Base-by-base conservation (phyloP, 2,113 vertebrate genomes). In the Butastur rufipennis region DNA sequence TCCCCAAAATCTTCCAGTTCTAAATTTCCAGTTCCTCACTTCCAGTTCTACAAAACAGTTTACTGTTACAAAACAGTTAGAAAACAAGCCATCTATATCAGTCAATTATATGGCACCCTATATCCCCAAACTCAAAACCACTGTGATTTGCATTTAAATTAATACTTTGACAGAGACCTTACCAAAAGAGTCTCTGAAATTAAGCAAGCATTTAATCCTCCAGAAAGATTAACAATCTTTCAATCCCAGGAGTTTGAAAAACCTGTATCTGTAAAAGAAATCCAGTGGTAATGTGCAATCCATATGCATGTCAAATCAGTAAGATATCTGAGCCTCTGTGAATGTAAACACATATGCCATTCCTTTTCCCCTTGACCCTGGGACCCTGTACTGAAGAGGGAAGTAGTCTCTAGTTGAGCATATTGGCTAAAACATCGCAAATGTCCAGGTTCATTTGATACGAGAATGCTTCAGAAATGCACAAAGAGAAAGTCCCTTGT, bases 221-320 rank as follows among this genome's bases (percentile, higher is more conserved):
- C 38, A 77, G 43, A 48, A 95, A 71, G 26, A 31, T 27, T 59
- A 81, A 31, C 56, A 81, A 16, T 55, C 31, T 89, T 77, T 75
- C 40, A 22, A 3, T 43, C 40, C 23, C 23, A 61, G 58, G 72
- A 62, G 53, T 32, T 22, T 73, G 58, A 88, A 94, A 88, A 93
- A 43, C 19, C 16, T 78, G 2, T 93, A 56, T 86, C 53, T 83
- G 31, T 81, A 77, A 40, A 91, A 77, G 19, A 91, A 83, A 83
- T 65, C 58, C 11, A 2, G 29, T 43, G 29, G 34, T 70, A 88
- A 91, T 91, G 19, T 77, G 77, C 55, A 91, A 84, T 89, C 59
- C 77, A 71, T 84, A 93, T 43, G 77, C 94, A 89, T 93, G 84
- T 82, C 84, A 89, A 95, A 87, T 96, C 87, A 81, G 72, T 53